These are phyloP conservation scores for Adela reaumurella DNA, from an alignment of 2,888 invertebrate genomes.

Conservation along the genomic window DNA sequence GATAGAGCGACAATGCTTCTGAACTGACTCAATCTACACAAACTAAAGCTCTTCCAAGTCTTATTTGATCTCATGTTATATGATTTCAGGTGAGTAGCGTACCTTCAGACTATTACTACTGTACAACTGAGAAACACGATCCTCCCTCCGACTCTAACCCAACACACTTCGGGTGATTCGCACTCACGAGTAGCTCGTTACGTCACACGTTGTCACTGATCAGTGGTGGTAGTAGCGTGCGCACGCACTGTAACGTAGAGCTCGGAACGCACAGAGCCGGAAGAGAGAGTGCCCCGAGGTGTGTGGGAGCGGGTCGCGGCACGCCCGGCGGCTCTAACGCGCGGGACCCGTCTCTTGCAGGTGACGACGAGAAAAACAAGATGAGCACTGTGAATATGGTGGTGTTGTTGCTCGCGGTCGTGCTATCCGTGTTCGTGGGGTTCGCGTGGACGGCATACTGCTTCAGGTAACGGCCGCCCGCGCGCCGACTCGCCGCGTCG, in stretches of 20 bases:
- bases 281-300: constrained; percentile 13
- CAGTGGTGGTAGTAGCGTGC: too few species aligned
- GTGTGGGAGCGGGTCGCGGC: constrained; percentile 36
- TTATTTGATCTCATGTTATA: background rate
- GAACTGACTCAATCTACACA: too few species aligned
- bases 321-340: constrained; percentile 51
- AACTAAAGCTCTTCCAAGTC: background rate
- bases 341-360: constrained; percentile 61
- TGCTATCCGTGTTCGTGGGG: constrained; percentile 92
- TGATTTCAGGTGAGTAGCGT: background rate
- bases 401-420: constrained; percentile 88
- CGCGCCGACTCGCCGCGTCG: constrained; percentile 4
- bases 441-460: constrained; percentile 93
- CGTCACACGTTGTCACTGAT: too few species aligned
- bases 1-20: too few species aligned
- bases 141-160: background rate
- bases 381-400: constrained; percentile 89
- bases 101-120: background rate
- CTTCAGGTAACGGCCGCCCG: constrained; percentile 72
- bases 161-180: background rate
- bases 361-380: constrained; percentile 72
- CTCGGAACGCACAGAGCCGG: background rate
- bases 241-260: background rate
- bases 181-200: background rate
- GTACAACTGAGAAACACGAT: background rate